Evolutionary conservation across 2,797 vertebrate genomes (phyloP).

Genomic region (Sylvilagus floridanus): DNA sequence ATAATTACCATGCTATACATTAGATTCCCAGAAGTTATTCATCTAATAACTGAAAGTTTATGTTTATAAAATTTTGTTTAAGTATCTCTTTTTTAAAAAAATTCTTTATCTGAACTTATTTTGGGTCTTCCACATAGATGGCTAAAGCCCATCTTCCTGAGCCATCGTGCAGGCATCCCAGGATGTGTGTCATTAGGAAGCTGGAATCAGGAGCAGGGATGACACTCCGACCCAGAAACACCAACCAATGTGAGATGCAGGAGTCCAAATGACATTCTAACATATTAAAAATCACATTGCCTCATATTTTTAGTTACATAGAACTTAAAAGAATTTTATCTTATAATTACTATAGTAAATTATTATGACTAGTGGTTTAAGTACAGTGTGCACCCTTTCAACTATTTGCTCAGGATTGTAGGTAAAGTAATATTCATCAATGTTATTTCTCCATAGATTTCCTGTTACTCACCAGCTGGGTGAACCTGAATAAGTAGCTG

Average conservation of each 20-base stretch:
- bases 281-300: not conserved
- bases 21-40: not conserved
- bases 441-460: not conserved
- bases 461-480: not conserved
- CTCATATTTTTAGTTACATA: not conserved
- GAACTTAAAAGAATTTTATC: slow-evolving; percentile 43
- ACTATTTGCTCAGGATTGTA: not conserved
- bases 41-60: not conserved
- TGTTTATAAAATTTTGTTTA: not conserved
- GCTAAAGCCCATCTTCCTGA: no score
- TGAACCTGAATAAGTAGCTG: not conserved
- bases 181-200: no score
- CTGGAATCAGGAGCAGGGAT: no score
- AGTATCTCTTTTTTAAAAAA: not conserved
- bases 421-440: not conserved
- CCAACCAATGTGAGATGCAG: not conserved
- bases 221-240: no score
- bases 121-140: no score
- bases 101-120: no score
- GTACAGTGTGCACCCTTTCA: not conserved
- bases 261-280: no score
- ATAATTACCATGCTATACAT: not conserved
- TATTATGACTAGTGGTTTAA: not conserved
- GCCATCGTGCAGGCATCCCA: no score
- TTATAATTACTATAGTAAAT: not conserved